Conservation (phyloP, 2,888 invertebrate genomes). For the Cheilosia soror region DNA sequence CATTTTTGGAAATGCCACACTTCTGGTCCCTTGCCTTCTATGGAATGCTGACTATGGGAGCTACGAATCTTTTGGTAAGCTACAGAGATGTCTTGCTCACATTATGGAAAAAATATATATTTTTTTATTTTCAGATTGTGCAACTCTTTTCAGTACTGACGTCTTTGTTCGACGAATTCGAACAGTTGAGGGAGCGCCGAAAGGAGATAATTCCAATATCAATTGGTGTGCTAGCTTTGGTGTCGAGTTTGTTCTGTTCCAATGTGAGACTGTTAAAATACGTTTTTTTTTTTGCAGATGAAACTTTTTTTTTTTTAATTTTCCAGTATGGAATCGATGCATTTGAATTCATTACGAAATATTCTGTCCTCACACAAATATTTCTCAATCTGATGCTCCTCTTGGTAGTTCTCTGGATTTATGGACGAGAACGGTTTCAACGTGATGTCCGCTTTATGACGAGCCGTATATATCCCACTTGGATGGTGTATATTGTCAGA, state of each 20-base stretch:
- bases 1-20: conserved; percentile 38
- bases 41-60: conserved; percentile 50
- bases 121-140: conserved; percentile 77
- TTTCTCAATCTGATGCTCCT: conserved; percentile 86
- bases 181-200: conserved; percentile 77
- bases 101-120: not conserved
- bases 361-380: conserved; percentile 86
- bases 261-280: conserved; percentile 31
- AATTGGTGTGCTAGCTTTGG: conserved; percentile 5
- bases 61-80: conserved; percentile 43
- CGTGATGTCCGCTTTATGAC: conserved; percentile 71
- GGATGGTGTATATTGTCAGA: conserved; percentile 83
- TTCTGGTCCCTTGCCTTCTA: conserved; percentile 59
- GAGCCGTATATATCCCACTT: conserved; percentile 24
- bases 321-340: conserved; percentile 78
- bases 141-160: conserved; percentile 79
- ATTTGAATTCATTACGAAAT: conserved; percentile 76
- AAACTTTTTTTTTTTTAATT: not conserved
- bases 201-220: conserved; percentile 10
- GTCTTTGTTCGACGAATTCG: conserved; percentile 81
- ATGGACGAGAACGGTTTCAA: conserved; percentile 70
- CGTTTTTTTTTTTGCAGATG: not conserved
- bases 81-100: not conserved
- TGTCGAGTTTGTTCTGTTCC: conserved; percentile 45
- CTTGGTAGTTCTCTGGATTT: conserved; percentile 68